Evolutionary conservation across 2,113 vertebrate species (phyloP).

Genomic region (Onychostruthus taczanowskii): DNA sequence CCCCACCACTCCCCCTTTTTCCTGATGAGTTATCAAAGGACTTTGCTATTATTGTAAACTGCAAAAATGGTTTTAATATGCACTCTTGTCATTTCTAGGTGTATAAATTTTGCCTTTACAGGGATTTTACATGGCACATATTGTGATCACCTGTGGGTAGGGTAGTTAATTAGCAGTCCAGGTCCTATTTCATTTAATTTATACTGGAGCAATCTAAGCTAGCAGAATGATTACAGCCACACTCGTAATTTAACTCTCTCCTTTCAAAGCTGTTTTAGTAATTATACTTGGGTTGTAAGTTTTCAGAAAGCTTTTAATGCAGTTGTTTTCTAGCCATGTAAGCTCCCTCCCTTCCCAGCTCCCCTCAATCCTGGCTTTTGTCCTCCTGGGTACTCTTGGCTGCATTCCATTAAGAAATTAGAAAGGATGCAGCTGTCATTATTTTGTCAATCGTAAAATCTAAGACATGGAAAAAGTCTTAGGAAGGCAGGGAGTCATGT

Average conservation of each 20-base stretch:
- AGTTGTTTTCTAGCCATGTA: not conserved
- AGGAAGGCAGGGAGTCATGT: not conserved
- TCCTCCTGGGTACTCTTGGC: not conserved
- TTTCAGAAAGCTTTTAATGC: conserved; percentile 24
- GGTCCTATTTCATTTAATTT: conserved; percentile 64
- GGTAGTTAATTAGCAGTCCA: conserved; percentile 68
- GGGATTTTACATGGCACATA: conserved; percentile 12
- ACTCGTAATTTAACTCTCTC: conserved; percentile 19
- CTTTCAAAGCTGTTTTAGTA: conserved; percentile 61
- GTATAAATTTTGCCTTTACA: conserved; percentile 38
- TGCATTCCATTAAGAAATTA: conserved; percentile 22
- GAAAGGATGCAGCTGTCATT: conserved; percentile 6
- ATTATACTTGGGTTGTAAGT: conserved; percentile 46
- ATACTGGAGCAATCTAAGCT: conserved; percentile 59
- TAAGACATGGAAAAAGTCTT: not conserved
- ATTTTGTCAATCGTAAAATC: conserved; percentile 16
- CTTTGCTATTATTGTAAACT: conserved; percentile 49
- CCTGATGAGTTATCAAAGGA: conserved; percentile 62
- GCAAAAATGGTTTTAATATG: conserved; percentile 62
- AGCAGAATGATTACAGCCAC: conserved; percentile 21
- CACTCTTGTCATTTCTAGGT: conserved; percentile 40
- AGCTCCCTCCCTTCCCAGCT: not conserved
- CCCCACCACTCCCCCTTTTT: conserved; percentile 36
- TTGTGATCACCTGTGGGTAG: conserved; percentile 72
- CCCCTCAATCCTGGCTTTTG: not conserved